phyloP scores from a whole-genome alignment of 2,797 vertebrate species.

The Crocidura indochinensis region DNA sequence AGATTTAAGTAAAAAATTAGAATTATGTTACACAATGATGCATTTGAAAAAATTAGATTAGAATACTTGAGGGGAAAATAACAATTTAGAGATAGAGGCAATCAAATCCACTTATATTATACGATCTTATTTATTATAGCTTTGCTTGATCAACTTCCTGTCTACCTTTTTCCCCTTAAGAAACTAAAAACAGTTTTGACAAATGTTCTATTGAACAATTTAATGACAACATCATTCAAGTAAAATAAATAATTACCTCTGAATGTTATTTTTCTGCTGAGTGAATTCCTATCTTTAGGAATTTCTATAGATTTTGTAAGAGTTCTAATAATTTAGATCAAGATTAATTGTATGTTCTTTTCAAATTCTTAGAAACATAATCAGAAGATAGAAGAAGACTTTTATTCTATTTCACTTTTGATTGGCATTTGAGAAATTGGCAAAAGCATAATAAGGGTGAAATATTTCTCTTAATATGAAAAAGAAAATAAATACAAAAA shows the following conservation, averaged over 20 bases:
- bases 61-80: slow-evolving; percentile 64
- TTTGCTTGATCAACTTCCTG: slow-evolving; percentile 65
- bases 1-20: slow-evolving; percentile 47
- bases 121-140: slow-evolving; percentile 75
- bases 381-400: not conserved
- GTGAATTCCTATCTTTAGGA: slow-evolving; percentile 50
- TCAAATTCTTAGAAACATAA: slow-evolving; percentile 36
- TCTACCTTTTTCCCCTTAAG: slow-evolving; percentile 71
- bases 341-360: not conserved
- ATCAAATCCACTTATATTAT: slow-evolving; percentile 77
- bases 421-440: slow-evolving; percentile 42
- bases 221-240: slow-evolving; percentile 67
- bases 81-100: slow-evolving; percentile 49
- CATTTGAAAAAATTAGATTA: slow-evolving; percentile 55
- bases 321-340: not conserved
- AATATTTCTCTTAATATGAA: not conserved
- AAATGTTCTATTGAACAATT: slow-evolving; percentile 61
- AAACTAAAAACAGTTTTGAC: slow-evolving; percentile 72
- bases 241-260: slow-evolving; percentile 75
- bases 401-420: not conserved
- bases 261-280: slow-evolving; percentile 69
- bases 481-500: slow-evolving; percentile 14
- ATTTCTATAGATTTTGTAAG: slow-evolving; percentile 52
- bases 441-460: not conserved
- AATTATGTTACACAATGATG: slow-evolving; percentile 44